Conservation (phyloP, 2,888 invertebrate species). For the Petrolisthes manimaculis region DNA sequence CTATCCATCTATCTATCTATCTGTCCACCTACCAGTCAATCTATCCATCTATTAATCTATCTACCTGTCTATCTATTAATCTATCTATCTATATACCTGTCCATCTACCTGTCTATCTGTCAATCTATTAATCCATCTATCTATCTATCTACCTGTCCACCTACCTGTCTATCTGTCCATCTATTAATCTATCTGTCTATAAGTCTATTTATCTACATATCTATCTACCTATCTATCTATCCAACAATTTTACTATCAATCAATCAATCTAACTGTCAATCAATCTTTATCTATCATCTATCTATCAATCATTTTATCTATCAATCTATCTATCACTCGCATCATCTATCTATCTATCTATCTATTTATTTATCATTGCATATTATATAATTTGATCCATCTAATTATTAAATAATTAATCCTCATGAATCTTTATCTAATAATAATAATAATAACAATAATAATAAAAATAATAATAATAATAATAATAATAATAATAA, state of each 20-base stretch:
- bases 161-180: constrained; percentile 14
- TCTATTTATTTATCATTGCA: neutral
- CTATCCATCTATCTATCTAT: no score
- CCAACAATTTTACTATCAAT: neutral
- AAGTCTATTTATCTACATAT: neutral
- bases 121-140: neutral
- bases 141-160: neutral
- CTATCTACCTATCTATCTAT: constrained; percentile 4
- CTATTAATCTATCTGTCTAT: neutral
- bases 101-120: neutral
- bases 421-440: neutral
- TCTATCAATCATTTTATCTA: neutral
- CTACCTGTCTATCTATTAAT: constrained; percentile 12
- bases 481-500: neutral
- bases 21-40: no score
- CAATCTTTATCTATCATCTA: neutral
- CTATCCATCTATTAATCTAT: constrained; percentile 12
- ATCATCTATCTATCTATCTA: neutral
- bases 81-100: constrained; percentile 12
- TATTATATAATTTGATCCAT: neutral
- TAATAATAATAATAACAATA: constrained; percentile 14
- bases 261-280: constrained; percentile 5
- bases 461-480: neutral
- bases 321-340: neutral
- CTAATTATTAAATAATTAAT: neutral